Percentiles rank a stretch among this genome's conserved stretches.
Evolutionary conservation across 2,888 invertebrate genomes (phyloP).

Genomic region (Drosophila suboccidentalis): DNA sequence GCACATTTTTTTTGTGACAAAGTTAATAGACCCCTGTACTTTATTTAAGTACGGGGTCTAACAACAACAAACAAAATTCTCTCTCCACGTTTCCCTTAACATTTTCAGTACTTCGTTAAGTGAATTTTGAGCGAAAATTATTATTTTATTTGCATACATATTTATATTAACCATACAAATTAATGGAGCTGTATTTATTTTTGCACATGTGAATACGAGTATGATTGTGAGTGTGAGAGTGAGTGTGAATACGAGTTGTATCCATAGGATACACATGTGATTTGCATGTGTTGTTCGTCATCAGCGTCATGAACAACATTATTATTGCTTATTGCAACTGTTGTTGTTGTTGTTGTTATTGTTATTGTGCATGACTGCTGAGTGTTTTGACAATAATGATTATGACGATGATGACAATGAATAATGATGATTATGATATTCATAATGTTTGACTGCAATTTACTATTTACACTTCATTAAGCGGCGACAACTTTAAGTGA

Average conservation of each 20-base stretch:
- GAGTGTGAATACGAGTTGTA: constrained; percentile 23
- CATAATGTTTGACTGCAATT: constrained; percentile 78
- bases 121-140: constrained; percentile 67
- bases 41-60: too few relatives aligned
- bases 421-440: constrained; percentile 57
- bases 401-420: constrained; percentile 34
- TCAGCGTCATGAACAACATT: constrained; percentile 64
- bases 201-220: constrained; percentile 24
- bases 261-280: constrained; percentile 72
- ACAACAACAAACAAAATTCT: constrained; percentile 1
- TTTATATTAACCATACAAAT: constrained; percentile 67
- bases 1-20: too few relatives aligned
- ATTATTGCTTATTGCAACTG: constrained; percentile 38
- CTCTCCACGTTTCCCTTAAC: background rate
- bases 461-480: constrained; percentile 81
- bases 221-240: constrained; percentile 6
- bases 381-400: constrained; percentile 48
- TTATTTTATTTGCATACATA: constrained; percentile 79
- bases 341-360: constrained; percentile 31
- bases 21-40: too few relatives aligned
- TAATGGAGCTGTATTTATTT: constrained; percentile 51
- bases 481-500: constrained; percentile 78
- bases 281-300: constrained; percentile 78
- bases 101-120: constrained; percentile 47
- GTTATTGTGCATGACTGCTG: constrained; percentile 38